Conservation (phyloP, 1,140 invertebrate species). For the Heliconius eleuchia region DNA sequence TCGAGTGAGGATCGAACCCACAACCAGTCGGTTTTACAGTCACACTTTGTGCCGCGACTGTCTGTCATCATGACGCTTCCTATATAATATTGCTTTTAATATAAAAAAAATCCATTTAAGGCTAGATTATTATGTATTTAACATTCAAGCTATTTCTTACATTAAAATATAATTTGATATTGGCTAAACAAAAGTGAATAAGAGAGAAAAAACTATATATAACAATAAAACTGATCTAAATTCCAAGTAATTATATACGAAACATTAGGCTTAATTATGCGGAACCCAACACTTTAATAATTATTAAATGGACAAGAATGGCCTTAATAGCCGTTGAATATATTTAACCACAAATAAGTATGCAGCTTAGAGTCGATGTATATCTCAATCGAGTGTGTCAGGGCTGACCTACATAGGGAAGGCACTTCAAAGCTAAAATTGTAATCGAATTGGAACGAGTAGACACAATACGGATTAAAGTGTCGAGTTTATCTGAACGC, state of each 20-base stretch:
- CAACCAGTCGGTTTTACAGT: too few species aligned
- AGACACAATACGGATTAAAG: constrained; percentile 20
- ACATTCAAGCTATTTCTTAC: too few species aligned
- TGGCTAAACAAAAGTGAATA: too few species aligned
- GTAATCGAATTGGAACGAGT: constrained; percentile 16
- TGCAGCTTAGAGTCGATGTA: constrained; percentile 25
- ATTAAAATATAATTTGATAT: too few species aligned
- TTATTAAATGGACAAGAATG: constrained; percentile 26
- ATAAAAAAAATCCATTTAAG: too few species aligned
- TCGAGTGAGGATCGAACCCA: too few species aligned
- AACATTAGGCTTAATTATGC: constrained; percentile 10
- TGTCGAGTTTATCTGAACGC: not conserved
- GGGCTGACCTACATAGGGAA: constrained; percentile 39
- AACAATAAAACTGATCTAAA: not conserved
- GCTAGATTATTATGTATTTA: too few species aligned
- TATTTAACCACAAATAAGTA: constrained; percentile 23
- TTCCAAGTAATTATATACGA: constrained; percentile 11
- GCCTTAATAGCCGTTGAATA: constrained; percentile 12
- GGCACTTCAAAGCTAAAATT: constrained; percentile 22
- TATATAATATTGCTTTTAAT: too few species aligned
- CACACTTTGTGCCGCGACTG: too few species aligned
- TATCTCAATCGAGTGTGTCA: constrained; percentile 31
- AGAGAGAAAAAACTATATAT: too few species aligned
- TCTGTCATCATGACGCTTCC: too few species aligned
- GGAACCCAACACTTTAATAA: constrained; percentile 18